Evolutionary conservation across 2,888 invertebrate species (phyloP).

Genomic region (Scaptomyza reducta): DNA sequence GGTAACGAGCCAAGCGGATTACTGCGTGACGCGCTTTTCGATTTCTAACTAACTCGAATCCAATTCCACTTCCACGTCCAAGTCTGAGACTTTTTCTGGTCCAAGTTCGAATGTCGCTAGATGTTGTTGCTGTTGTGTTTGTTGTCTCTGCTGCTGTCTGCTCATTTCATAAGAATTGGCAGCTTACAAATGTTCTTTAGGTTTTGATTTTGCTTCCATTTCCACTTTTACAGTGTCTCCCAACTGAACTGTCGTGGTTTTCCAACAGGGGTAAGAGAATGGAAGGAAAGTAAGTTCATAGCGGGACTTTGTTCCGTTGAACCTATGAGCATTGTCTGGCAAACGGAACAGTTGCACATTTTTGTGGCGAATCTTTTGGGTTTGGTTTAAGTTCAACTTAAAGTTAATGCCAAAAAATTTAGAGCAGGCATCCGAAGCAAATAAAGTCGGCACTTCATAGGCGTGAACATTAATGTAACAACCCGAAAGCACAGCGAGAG

Average conservation of each 20-base stretch:
- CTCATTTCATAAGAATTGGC: constrained; percentile 74
- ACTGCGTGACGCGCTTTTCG: constrained; percentile 76
- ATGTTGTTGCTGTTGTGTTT: not conserved
- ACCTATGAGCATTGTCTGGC: constrained; percentile 46
- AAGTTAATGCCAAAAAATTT: not conserved
- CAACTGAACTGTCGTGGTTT: constrained; percentile 53
- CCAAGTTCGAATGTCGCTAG: constrained; percentile 57
- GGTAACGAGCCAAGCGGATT: constrained; percentile 70
- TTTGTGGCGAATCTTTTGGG: constrained; percentile 50
- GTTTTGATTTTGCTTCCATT: constrained; percentile 64
- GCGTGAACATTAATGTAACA: constrained; percentile 76
- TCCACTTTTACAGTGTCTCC: constrained; percentile 37
- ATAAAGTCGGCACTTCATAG: constrained; percentile 68
- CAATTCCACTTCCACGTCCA: not conserved
- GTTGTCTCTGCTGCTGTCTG: constrained; percentile 45
- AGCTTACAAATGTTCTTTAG: constrained; percentile 75
- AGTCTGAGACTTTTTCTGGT: constrained; percentile 24
- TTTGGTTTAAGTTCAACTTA: constrained; percentile 11
- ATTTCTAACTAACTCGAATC: constrained; percentile 21
- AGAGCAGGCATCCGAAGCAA: constrained; percentile 68
- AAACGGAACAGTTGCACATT: constrained; percentile 42
- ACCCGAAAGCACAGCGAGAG: constrained; percentile 17
- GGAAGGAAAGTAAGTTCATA: constrained; percentile 28
- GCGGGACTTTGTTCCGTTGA: constrained; percentile 73
- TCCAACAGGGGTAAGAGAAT: not conserved